Evolutionary conservation across 2,888 invertebrate species (phyloP), one percentile per base, ranked within the genome.

Genomic region (Baronia brevicornis): DNA sequence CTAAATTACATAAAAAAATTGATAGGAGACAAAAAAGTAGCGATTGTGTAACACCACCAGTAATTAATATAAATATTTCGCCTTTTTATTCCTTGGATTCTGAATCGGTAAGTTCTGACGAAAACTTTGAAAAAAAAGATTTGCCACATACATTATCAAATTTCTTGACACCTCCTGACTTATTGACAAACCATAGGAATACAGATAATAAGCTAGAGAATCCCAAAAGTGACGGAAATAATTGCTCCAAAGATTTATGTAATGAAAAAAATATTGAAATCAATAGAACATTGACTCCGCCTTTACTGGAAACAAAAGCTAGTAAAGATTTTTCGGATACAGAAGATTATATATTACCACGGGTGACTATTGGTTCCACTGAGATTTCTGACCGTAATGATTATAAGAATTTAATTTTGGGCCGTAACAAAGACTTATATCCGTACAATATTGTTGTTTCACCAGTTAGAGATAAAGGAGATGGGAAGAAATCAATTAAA

Each of bases 11-110:
- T 7, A 56, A 49, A 40, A 47, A 46, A 30, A 44, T 47, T 35
- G 49, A 59, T 36, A 38, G 45, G 4, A 51, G 44, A 4, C 50
- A 61, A 15, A 52, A 47, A 35, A 43, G 40, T 28, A 12, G 25
- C 17, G 55, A 84, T 20, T 55, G 39, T 38, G 63, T 68, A 41
- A 56, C 67, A 25, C 61, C 84, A 6, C 79, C 86, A 20, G 66
- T 87, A 2, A 85, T 89, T 22, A 88, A 86, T 43, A 88, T 89
- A 33, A 88, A 87, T 48, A 87, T 88, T 44, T 85, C 87, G 1
- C 87, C 87, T 42, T 70, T 82, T 27, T 87, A 84, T 55, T 54
- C 73, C 11, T 59, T 56, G 4, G 82, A 82, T 38, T 67, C 74
- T 18, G 84, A 79, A 44, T 59, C 73, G 8, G 65, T 78, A 48